phyloP scores from a whole-genome alignment of 2,888 invertebrate genomes.

The Lithophane semibrunnea region DNA sequence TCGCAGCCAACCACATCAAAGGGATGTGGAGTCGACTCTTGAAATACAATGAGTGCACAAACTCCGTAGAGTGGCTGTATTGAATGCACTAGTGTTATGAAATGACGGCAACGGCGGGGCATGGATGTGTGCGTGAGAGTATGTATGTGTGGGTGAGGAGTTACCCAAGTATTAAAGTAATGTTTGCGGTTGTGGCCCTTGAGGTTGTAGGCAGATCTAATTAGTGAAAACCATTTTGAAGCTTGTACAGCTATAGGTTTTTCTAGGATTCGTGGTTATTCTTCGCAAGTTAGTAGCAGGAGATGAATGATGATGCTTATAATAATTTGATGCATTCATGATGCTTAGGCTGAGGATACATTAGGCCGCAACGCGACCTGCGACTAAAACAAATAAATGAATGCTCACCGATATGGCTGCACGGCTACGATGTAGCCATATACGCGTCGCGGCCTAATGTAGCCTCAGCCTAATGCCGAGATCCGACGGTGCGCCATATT shows the following conservation, averaged over 20 bases:
- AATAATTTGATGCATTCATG: background rate
- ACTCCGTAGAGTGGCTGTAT: slow-evolving; percentile 45
- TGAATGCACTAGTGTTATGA: slow-evolving; percentile 53
- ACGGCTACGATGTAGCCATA: no score
- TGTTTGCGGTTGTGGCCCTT: background rate
- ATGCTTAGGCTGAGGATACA: no score
- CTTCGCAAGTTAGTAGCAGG: no score
- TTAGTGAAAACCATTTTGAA: background rate
- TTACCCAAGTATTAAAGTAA: no score
- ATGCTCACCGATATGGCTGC: no score
- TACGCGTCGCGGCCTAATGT: no score
- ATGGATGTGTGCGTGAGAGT: background rate
- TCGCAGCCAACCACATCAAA: slow-evolving; percentile 59
- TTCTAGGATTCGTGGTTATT: background rate
- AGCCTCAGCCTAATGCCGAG: no score
- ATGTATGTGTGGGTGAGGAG: background rate
- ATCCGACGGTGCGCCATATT: no score
- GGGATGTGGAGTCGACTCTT: slow-evolving; percentile 50
- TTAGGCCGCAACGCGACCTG: no score
- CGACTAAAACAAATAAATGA: no score
- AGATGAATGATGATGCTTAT: background rate
- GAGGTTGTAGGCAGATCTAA: background rate
- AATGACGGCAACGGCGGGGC: slow-evolving; percentile 34
- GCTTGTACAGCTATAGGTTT: background rate
- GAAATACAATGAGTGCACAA: slow-evolving; percentile 56